A percentile compares a stretch with the other conserved stretches of the same genome.
Conservation (phyloP, 2,113 vertebrate genomes). For the Carettochelys insculpta region DNA sequence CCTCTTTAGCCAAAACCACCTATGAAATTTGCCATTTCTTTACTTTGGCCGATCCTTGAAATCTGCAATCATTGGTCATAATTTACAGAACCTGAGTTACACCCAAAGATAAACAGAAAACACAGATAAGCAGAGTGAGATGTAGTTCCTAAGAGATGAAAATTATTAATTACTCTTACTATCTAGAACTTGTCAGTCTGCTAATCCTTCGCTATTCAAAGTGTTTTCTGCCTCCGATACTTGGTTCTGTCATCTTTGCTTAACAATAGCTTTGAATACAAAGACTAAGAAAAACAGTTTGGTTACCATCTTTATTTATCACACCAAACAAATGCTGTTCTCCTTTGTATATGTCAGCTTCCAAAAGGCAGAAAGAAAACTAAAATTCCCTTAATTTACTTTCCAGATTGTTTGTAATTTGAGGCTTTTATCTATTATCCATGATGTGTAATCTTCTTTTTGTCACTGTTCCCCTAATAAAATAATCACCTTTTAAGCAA, state of each 20-base stretch:
- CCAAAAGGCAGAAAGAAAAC: not conserved
- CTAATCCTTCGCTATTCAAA: constrained; percentile 42
- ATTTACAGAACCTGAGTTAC: not conserved
- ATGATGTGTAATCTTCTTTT: constrained; percentile 33
- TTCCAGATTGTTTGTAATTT: not conserved
- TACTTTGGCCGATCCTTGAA: not conserved
- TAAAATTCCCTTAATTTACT: constrained; percentile 17
- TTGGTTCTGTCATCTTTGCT: constrained; percentile 11
- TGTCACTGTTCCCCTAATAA: not conserved
- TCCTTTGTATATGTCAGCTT: not conserved
- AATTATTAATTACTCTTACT: constrained; percentile 68
- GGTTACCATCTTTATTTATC: constrained; percentile 45
- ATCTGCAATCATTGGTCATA: not conserved
- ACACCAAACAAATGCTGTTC: not conserved
- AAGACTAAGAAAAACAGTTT: not conserved
- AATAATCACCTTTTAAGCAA: constrained; percentile 47
- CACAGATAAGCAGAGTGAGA: not conserved
- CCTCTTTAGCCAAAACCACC: not conserved
- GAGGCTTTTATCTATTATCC: constrained; percentile 44
- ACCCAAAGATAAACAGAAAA: not conserved
- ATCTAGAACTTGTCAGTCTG: constrained; percentile 36
- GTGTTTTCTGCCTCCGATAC: not conserved
- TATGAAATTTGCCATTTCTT: accelerated
- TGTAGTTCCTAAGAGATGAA: constrained; percentile 19
- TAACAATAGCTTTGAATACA: not conserved